Evolutionary conservation across 2,797 vertebrate genomes (phyloP).

Genomic region (Apogon hyalosoma): DNA sequence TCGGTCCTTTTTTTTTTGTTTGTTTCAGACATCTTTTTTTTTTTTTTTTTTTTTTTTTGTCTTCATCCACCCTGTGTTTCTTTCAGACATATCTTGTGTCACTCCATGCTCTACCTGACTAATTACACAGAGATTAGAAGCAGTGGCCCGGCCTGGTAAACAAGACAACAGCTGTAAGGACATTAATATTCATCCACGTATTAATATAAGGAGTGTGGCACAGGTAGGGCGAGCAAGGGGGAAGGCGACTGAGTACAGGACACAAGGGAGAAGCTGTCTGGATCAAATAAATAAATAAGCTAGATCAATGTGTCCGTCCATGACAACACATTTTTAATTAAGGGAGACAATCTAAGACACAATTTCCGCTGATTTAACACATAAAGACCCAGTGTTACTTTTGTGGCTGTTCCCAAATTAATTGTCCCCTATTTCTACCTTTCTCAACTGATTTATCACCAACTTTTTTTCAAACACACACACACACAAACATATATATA

Average conservation of each 20-base stretch:
- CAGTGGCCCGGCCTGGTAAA: slow-evolving; percentile 54
- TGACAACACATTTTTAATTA: slow-evolving; percentile 56
- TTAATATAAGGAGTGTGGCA: slow-evolving; percentile 53
- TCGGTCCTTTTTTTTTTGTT: slow-evolving; percentile 9
- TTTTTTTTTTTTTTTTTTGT: slow-evolving; percentile 13
- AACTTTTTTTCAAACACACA: too few species aligned
- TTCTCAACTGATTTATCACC: too few species aligned
- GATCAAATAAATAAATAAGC: not conserved
- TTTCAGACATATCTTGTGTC: slow-evolving; percentile 22
- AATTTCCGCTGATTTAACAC: too few species aligned
- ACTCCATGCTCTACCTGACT: slow-evolving; percentile 55
- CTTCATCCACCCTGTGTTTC: slow-evolving; percentile 31
- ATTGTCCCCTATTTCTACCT: too few species aligned
- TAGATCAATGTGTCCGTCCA: not conserved
- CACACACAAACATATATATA: too few species aligned
- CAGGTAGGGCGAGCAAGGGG: slow-evolving; percentile 9
- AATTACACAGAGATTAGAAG: slow-evolving; percentile 74
- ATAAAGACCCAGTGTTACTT: too few species aligned
- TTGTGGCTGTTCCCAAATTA: too few species aligned
- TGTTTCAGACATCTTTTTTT: slow-evolving; percentile 19
- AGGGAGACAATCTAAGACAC: not conserved
- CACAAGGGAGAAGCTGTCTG: slow-evolving; percentile 20
- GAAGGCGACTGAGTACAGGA: slow-evolving; percentile 32
- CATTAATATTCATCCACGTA: slow-evolving; percentile 71
- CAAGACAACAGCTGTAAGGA: slow-evolving; percentile 65